Evolutionary conservation across 2,888 invertebrate species (phyloP).

Genomic region (Rhopalosiphum nymphaeae): DNA sequence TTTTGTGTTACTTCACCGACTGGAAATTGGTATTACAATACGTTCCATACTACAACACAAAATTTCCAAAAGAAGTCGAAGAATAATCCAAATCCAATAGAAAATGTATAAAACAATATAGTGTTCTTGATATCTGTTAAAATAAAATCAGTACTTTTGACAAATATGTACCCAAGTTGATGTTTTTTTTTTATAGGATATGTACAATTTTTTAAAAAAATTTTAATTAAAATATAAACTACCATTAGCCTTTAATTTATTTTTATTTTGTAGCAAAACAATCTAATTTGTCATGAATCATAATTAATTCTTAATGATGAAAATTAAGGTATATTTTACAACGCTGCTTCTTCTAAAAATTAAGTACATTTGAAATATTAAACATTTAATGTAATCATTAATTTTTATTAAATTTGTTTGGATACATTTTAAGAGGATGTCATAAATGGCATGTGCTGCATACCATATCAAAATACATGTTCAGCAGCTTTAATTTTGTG

Average conservation of each 20-base stretch:
- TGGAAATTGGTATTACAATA: conserved; percentile 82
- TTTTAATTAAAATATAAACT: conserved; percentile 16
- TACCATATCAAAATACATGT: too few relatives aligned
- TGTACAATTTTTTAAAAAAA: neutral
- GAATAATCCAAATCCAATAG: conserved; percentile 34
- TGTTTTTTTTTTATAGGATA: neutral
- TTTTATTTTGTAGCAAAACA: neutral
- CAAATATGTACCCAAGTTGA: neutral
- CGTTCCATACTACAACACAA: conserved; percentile 82
- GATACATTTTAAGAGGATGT: neutral
- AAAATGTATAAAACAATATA: conserved; percentile 15
- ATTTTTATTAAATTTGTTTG: neutral
- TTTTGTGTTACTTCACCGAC: conserved; percentile 81
- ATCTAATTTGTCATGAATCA: neutral
- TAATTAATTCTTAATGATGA: neutral
- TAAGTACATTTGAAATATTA: too few relatives aligned
- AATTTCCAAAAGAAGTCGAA: conserved; percentile 74
- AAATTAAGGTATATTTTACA: neutral
- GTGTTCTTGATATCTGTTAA: conserved; percentile 32
- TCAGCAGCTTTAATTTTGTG: too few relatives aligned
- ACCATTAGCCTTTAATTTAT: neutral
- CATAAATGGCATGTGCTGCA: too few relatives aligned
- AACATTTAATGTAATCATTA: neutral
- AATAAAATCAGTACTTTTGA: neutral
- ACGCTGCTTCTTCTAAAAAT: neutral